These are phyloP conservation scores for Laupala kohalensis DNA, from an alignment of 1,140 invertebrate genomes.

Conservation along the genomic window DNA sequence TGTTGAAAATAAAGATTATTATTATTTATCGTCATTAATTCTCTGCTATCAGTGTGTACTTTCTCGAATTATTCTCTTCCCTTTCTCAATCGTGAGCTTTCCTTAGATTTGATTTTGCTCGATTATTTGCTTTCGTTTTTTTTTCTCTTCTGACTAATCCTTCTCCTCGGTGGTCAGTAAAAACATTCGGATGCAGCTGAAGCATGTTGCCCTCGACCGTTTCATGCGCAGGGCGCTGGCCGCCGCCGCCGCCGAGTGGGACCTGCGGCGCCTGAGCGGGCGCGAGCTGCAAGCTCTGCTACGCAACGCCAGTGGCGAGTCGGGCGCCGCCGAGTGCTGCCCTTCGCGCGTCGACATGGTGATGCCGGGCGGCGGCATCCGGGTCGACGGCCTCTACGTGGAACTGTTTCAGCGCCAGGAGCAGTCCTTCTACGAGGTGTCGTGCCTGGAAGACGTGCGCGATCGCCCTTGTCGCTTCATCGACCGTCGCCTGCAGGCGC, in stretches of 20 bases:
- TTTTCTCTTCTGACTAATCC: no score
- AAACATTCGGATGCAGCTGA: no score
- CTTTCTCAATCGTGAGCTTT: no score
- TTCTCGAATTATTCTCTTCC: no score
- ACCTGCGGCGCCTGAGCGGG: background rate
- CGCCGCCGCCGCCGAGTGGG: background rate
- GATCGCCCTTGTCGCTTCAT: constrained; percentile 54
- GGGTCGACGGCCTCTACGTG: background rate
- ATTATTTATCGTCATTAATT: no score
- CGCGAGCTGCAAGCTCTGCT: background rate
- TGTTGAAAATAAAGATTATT: no score
- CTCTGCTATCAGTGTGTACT: no score
- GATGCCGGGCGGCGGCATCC: background rate
- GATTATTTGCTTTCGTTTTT: no score
- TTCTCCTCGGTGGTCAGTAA: no score
- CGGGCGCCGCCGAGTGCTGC: background rate
- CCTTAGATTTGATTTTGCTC: no score
- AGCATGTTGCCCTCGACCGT: no score
- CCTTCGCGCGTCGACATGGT: background rate
- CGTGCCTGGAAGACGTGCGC: constrained; percentile 55
- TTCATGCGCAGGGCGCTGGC: background rate
- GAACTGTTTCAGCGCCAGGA: constrained; percentile 24
- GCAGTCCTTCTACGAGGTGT: constrained; percentile 62
- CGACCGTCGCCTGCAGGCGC: constrained; percentile 47
- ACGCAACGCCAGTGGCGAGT: background rate